Evolutionary conservation across 2,113 vertebrate genomes (phyloP).

Genomic region (Probosciger aterrimus): DNA sequence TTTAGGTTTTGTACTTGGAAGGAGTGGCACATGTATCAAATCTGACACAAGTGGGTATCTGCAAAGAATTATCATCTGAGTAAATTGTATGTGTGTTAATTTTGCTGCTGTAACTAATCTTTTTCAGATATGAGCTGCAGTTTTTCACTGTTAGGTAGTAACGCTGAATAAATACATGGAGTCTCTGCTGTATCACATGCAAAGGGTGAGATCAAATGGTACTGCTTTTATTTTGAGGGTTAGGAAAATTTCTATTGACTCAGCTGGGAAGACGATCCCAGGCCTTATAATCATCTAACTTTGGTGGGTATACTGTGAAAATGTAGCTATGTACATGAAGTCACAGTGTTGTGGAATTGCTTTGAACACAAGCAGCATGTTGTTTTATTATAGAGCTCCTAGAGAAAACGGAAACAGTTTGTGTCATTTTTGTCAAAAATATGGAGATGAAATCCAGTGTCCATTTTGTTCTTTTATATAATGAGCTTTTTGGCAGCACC

Average conservation of each 20-base stretch:
- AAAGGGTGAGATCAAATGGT: background rate
- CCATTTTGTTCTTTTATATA: background rate
- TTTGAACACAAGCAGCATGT: background rate
- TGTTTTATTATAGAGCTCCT: background rate
- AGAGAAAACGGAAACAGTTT: background rate
- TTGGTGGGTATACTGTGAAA: background rate
- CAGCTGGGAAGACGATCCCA: background rate
- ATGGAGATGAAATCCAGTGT: background rate
- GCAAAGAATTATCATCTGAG: background rate
- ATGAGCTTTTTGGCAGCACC: background rate
- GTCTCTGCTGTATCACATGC: background rate
- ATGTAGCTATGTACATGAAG: background rate
- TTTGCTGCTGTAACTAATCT: background rate
- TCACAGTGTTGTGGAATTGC: background rate
- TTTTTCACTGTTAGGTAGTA: background rate
- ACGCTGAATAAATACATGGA: background rate
- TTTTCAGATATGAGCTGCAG: background rate
- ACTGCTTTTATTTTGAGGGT: background rate
- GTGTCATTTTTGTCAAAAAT: background rate
- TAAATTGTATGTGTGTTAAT: background rate
- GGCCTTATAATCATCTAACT: background rate
- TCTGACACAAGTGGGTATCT: background rate
- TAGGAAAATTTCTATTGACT: background rate
- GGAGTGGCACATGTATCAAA: background rate
- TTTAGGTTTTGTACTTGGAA: background rate